Evolutionary conservation across 2,797 vertebrate species (phyloP).

Genomic region (Melopsittacus undulatus): DNA sequence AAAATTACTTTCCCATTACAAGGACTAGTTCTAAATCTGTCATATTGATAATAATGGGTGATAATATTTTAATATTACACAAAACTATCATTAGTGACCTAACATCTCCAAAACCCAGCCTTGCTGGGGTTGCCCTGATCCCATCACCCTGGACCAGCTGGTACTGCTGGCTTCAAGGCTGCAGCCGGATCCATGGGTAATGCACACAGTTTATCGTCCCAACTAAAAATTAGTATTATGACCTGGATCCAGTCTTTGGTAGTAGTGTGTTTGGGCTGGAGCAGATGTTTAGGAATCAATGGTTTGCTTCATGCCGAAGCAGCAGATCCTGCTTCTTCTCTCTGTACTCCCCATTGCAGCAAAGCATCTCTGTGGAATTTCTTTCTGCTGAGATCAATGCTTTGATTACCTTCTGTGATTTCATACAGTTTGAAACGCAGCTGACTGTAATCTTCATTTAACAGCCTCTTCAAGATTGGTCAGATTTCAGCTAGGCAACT

Average conservation of each 20-base stretch:
- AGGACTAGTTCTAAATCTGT: not conserved
- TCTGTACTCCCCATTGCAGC: accelerated
- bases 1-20: not conserved
- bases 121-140: not conserved
- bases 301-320: accelerated
- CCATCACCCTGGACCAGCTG: accelerated
- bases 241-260: accelerated
- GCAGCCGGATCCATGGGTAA: not conserved
- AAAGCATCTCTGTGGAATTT: not conserved
- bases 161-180: not conserved
- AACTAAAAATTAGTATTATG: accelerated
- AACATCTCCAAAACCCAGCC: no score
- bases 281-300: not conserved
- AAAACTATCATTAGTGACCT: accelerated
- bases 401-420: not conserved
- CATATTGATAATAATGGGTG: no score
- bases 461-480: slow-evolving; percentile 33
- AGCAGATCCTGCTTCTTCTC: not conserved
- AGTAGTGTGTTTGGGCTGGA: not conserved
- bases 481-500: slow-evolving; percentile 45
- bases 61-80: not conserved
- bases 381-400: not conserved
- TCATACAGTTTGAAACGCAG: not conserved
- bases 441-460: slow-evolving; percentile 14
- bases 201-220: not conserved